These are phyloP conservation scores for Episyrphus balteatus DNA, from an alignment of 1,140 invertebrate species.

Conservation along the genomic window DNA sequence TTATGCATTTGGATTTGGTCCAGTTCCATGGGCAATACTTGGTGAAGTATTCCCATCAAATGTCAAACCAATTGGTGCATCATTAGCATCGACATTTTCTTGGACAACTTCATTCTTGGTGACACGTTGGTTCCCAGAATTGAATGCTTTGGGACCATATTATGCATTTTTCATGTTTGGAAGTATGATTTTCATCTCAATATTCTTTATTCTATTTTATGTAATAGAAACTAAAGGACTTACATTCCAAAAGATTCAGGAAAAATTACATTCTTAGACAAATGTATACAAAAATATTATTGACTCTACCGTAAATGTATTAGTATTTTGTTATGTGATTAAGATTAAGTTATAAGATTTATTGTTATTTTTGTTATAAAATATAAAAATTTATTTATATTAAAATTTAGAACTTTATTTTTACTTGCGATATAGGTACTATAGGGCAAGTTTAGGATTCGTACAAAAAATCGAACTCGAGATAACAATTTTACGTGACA, in stretches of 20 bases:
- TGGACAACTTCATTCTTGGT: conserved; percentile 71
- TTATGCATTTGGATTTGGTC: conserved; percentile 61
- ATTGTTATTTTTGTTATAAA: no score
- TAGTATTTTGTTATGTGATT: no score
- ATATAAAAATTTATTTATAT: no score
- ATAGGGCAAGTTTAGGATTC: no score
- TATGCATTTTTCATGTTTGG: conserved; percentile 72
- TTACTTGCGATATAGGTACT: no score
- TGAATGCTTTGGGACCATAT: conserved; percentile 52
- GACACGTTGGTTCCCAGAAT: conserved; percentile 58
- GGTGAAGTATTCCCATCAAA: conserved; percentile 70
- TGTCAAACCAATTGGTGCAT: conserved; percentile 62
- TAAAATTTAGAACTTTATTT: no score
- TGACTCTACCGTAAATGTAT: no score
- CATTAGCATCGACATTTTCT: conserved; percentile 61
- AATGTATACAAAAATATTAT: no score
- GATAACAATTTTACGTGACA: no score
- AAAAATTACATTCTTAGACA: conserved; percentile 37
- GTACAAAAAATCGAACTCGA: no score
- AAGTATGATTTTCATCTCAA: conserved; percentile 51
- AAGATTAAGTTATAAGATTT: no score
- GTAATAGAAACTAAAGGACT: conserved; percentile 77
- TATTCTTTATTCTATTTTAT: conserved; percentile 49
- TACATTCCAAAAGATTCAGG: conserved; percentile 63
- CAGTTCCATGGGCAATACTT: conserved; percentile 76